Evolutionary conservation across 2,113 vertebrate genomes (phyloP).

Genomic region (Trinectes maculatus): DNA sequence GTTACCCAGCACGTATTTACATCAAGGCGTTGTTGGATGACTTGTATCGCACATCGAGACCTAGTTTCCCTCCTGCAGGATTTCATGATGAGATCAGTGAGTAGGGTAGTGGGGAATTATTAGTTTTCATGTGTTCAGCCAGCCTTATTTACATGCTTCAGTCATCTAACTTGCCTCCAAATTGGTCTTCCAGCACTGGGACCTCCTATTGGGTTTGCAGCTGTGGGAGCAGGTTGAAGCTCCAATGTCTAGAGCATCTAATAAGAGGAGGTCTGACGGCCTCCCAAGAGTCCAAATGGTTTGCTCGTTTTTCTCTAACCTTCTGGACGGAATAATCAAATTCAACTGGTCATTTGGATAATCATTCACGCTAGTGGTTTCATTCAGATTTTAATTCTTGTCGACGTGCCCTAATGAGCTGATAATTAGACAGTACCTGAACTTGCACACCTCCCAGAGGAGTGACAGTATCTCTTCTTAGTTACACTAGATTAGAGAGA

Average conservation of each 20-base stretch:
- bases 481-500: conserved; percentile 46
- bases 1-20: conserved; percentile 60
- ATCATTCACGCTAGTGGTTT: conserved; percentile 66
- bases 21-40: conserved; percentile 42
- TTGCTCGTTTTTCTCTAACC: conserved; percentile 37
- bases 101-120: conserved; percentile 59
- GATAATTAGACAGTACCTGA: conserved; percentile 78
- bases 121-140: conserved; percentile 60
- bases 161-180: conserved; percentile 63
- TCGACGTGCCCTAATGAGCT: conserved; percentile 64
- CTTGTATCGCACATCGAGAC: conserved; percentile 58
- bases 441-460: conserved; percentile 49
- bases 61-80: conserved; percentile 61
- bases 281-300: conserved; percentile 47
- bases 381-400: conserved; percentile 39
- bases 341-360: conserved; percentile 72
- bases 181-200: conserved; percentile 61
- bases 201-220: conserved; percentile 60
- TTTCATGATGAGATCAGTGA: conserved; percentile 66
- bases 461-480: conserved; percentile 49
- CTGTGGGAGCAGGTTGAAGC: conserved; percentile 59
- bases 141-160: conserved; percentile 60
- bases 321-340: conserved; percentile 68
- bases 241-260: conserved; percentile 40
- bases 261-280: conserved; percentile 44